Evolutionary conservation across 2,113 vertebrate species (phyloP).

Genomic region (Indri indri): DNA sequence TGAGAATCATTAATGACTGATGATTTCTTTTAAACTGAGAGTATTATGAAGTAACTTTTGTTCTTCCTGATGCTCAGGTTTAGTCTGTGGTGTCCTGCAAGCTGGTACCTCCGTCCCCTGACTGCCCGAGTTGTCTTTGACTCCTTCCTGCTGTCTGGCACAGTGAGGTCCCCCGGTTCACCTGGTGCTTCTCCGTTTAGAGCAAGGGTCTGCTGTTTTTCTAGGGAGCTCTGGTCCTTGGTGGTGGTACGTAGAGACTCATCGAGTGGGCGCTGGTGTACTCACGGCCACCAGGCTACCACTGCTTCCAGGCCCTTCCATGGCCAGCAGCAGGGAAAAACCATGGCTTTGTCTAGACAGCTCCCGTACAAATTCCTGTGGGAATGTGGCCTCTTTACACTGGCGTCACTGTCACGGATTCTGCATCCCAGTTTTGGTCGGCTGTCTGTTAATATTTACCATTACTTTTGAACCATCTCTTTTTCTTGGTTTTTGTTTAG

Average conservation of each 20-base stretch:
- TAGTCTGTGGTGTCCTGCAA: neutral
- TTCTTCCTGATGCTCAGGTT: neutral
- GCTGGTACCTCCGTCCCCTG: neutral
- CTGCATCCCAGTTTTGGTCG: neutral
- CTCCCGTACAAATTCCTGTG: too few relatives aligned
- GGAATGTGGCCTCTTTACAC: neutral
- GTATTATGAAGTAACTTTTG: neutral
- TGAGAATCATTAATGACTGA: neutral
- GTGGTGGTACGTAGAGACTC: neutral
- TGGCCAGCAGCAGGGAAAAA: neutral
- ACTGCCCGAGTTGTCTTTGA: too few relatives aligned
- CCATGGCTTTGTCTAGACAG: neutral
- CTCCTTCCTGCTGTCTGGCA: neutral
- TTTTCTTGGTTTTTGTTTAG: neutral
- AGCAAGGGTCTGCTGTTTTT: rapidly evolving
- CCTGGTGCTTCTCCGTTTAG: neutral
- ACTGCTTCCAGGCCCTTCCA: neutral
- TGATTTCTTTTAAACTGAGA: neutral
- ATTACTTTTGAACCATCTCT: neutral
- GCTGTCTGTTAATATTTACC: neutral
- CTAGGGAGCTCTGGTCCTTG: too few relatives aligned
- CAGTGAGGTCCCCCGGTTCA: neutral
- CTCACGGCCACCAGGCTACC: rapidly evolving
- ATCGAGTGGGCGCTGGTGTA: too few relatives aligned
- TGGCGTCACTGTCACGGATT: neutral